Percentiles rank a stretch among this genome's conserved stretches.
Conservation (phyloP, 1,140 invertebrate species). For the Cardiocondyla obscurior region DNA sequence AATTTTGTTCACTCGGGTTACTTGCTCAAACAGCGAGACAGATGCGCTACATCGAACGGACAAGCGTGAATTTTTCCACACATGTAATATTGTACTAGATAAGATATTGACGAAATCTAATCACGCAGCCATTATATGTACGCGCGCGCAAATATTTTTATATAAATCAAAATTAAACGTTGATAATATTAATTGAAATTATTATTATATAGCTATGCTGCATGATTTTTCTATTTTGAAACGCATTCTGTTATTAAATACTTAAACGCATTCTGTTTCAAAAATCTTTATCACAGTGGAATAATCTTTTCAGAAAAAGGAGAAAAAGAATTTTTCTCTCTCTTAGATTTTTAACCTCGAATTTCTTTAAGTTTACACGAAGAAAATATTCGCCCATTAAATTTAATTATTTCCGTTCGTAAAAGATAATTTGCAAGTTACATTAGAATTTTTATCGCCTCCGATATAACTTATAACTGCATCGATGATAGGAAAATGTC, state of each 20-base stretch:
- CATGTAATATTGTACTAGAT: background rate
- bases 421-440: background rate
- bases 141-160: background rate
- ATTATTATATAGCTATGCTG: background rate
- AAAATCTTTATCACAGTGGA: background rate
- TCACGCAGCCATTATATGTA: background rate
- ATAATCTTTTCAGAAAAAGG: background rate
- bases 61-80: constrained; percentile 38
- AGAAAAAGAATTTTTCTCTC: background rate
- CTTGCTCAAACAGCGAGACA: background rate
- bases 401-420: background rate
- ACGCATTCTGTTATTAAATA: too few species aligned
- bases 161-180: background rate
- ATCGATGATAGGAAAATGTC: constrained; percentile 39
- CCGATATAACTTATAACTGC: constrained; percentile 30
- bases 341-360: background rate
- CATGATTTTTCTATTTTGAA: background rate
- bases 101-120: constrained; percentile 7
- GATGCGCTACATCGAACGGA: constrained; percentile 28
- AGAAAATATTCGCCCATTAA: background rate
- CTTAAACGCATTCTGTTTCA: background rate
- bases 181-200: background rate
- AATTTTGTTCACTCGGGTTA: constrained; percentile 52
- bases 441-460: background rate
- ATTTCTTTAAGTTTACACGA: background rate